Evolutionary conservation across 35 echinoderm and acorn worm genomes (phyloP), one percentile per base, ranked within the genome.

Genomic region (Diadema setosum): DNA sequence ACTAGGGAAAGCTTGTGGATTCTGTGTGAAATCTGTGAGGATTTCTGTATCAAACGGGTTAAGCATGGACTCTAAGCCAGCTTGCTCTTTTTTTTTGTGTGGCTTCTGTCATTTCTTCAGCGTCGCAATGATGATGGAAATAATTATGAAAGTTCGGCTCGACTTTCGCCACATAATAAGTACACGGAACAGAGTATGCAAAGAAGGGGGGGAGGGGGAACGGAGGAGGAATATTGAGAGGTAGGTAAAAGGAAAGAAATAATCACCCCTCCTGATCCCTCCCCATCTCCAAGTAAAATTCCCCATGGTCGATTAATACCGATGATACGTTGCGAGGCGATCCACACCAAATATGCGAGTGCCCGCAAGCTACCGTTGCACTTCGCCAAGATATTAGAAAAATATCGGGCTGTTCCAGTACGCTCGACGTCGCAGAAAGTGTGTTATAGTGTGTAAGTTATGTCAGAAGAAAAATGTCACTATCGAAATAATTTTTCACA

Each of bases 121-220:
- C 39, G 73, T 6, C 73, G 73, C 24, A 6, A 25, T 36, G 73
- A 78, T 41, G 73, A 78, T 78, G 73, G 73, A 78, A 44, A 78
- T 41, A 78, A 78, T 78, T n/a, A 21, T 78, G 73, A 78, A 78
- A 78, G 73, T 78, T 41, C 73, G 73, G 33, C 73, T 78, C 73
- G 33, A 78, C 73, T 78, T 78, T 78, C 73, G 35, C 73, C 31
- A 67, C 63, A 18, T 23, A 78, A 78, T 78, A 44, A 42, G 23
- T 35, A 15, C 39, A 44, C 73, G 21, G 14, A 42, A 26, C 67
- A 23, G 40, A 42, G 44, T 78, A 41, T n/a, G 40, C 2, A 78
- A n/a, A n/a, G n/a, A n/a, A n/a, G n/a, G n/a, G n/a, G n/a, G n/a
- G n/a, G n/a, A n/a, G n/a, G n/a, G n/a, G n/a, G n/a, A n/a, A n/a